phyloP scores from a whole-genome alignment of 64 coral and sea anemone species.

The Trachythela sp. region DNA sequence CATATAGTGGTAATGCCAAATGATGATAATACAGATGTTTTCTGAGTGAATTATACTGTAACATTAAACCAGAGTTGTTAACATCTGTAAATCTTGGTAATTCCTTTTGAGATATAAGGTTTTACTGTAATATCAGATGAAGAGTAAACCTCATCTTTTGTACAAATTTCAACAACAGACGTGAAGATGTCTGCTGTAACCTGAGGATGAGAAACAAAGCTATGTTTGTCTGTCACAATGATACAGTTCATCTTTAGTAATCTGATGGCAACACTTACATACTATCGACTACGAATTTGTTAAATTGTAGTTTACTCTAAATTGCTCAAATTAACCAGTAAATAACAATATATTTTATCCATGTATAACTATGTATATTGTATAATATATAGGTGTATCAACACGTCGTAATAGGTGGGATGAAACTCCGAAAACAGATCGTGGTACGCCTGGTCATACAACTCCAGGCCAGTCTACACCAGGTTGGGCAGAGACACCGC shows the following conservation, averaged over 20 bases:
- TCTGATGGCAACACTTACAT: not conserved
- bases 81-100: not conserved
- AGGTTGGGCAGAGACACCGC: slow-evolving; percentile 95
- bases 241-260: not conserved
- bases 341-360: no score
- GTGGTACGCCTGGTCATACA: slow-evolving; percentile 63
- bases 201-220: not conserved
- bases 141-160: not conserved
- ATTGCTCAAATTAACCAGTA: not conserved
- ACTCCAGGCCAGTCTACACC: slow-evolving; percentile 93
- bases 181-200: not conserved
- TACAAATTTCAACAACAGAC: not conserved
- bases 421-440: slow-evolving; percentile 97
- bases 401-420: slow-evolving; percentile 94
- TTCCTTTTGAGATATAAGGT: slow-evolving; percentile 8
- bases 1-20: slow-evolving; percentile 32
- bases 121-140: slow-evolving; percentile 4
- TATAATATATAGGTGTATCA: slow-evolving; percentile 59
- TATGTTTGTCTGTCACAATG: not conserved
- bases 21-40: not conserved
- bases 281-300: not conserved
- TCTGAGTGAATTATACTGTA: not conserved
- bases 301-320: not conserved
- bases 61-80: not conserved
- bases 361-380: not conserved